These are phyloP conservation scores for Nasonovia ribisnigri DNA, from an alignment of 2,888 invertebrate genomes.

Conservation along the genomic window DNA sequence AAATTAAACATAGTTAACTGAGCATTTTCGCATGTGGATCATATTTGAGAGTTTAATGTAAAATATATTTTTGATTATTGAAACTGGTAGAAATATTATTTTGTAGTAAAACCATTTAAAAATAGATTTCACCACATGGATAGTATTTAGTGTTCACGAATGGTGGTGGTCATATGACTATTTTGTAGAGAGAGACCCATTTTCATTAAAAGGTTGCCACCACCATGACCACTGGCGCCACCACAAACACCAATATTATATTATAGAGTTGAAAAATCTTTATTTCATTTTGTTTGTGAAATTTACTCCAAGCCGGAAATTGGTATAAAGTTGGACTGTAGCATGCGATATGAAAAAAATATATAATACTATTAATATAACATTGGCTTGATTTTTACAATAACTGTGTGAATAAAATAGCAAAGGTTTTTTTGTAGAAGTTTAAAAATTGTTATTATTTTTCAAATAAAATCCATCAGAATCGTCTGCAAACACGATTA, in stretches of 20 bases:
- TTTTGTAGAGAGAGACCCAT: not conserved
- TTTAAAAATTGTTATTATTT: not conserved
- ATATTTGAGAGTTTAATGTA: not conserved
- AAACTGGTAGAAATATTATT: not conserved
- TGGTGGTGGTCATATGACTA: not conserved
- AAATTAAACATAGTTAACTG: not conserved
- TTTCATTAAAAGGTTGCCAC: not conserved
- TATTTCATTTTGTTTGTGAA: not conserved
- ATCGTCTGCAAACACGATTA: slow-evolving; percentile 21
- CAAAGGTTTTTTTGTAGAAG: too few species aligned
- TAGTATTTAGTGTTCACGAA: not conserved
- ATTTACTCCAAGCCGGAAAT: slow-evolving; percentile 2
- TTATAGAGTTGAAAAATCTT: slow-evolving; percentile 4
- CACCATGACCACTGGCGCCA: too few species aligned
- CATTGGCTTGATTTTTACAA: not conserved
- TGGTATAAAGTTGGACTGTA: not conserved
- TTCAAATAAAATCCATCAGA: slow-evolving; percentile 15
- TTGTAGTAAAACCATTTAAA: not conserved
- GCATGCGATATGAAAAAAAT: not conserved
- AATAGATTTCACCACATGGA: not conserved
- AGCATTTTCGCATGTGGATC: not conserved
- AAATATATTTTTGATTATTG: not conserved
- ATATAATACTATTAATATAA: not conserved
- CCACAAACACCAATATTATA: not conserved
- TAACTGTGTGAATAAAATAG: not conserved